Evolutionary conservation across 2,797 vertebrate genomes (phyloP).

Genomic region (Gephyroberyx darwinii): DNA sequence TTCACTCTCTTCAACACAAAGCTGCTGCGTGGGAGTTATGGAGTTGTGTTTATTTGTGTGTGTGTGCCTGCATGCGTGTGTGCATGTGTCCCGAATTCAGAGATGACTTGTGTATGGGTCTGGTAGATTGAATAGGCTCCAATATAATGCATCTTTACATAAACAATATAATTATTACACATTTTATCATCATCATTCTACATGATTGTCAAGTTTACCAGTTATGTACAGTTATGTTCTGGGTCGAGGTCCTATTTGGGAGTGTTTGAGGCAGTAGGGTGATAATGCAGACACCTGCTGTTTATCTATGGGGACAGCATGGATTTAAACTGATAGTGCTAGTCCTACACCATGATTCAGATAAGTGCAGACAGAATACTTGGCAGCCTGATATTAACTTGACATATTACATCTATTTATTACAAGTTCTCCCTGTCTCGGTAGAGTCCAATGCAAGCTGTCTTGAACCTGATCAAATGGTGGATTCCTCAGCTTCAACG

Average conservation of each 20-base stretch:
- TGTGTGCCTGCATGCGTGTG: neutral
- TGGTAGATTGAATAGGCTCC: constrained; percentile 49
- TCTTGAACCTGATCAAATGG: neutral
- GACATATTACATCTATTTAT: constrained; percentile 8
- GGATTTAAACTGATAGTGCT: constrained; percentile 26
- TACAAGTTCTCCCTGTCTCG: neutral
- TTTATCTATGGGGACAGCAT: constrained; percentile 14
- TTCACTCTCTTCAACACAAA: constrained; percentile 57
- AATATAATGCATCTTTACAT: constrained; percentile 41
- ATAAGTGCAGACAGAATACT: neutral
- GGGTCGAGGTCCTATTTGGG: neutral
- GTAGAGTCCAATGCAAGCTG: neutral
- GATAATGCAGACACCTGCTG: constrained; percentile 32
- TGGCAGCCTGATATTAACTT: neutral
- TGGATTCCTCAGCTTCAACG: neutral
- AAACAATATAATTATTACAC: constrained; percentile 54
- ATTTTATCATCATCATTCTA: constrained; percentile 25
- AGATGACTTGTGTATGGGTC: constrained; percentile 37
- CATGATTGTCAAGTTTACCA: constrained; percentile 33
- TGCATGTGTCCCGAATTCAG: constrained; percentile 28
- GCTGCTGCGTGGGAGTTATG: constrained; percentile 66
- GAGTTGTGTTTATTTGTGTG: constrained; percentile 4
- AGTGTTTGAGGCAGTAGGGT: constrained; percentile 3
- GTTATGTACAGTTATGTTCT: constrained; percentile 23
- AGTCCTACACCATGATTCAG: neutral